Conservation (phyloP, 2,113 vertebrate species). For the Chroicocephalus ridibundus region DNA sequence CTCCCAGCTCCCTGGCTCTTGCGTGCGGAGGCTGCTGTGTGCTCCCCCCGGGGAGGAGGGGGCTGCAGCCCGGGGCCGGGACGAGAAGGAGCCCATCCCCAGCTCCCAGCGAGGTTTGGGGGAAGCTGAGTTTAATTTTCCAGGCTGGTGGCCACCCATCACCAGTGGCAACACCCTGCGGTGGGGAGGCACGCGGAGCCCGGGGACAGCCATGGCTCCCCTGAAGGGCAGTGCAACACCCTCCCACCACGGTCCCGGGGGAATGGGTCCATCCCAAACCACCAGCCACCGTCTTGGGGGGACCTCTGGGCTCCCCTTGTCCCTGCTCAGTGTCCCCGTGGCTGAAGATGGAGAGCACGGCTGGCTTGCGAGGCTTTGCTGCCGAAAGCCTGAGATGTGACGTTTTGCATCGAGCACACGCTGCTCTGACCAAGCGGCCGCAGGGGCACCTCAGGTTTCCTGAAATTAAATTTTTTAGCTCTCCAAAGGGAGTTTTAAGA, state of each 20-base stretch:
- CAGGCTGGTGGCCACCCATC: background rate
- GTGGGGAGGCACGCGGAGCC: background rate
- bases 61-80: background rate
- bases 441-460: background rate
- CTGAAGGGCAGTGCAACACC: background rate
- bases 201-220: background rate
- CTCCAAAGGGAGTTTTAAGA: background rate
- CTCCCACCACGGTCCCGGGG: accelerated
- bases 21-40: background rate
- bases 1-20: background rate
- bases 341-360: accelerated
- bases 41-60: background rate
- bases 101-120: accelerated
- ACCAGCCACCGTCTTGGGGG: accelerated
- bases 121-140: background rate
- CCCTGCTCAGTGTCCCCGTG: background rate
- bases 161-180: background rate
- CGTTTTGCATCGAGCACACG: accelerated
- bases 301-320: background rate
- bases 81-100: background rate
- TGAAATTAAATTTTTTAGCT: background rate
- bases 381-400: background rate
- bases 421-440: background rate
- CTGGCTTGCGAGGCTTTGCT: background rate
- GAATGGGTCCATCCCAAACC: background rate